Evolutionary conservation across 2,888 invertebrate species (phyloP), one percentile per base, ranked within the genome.

Genomic region (Drosophila suboccidentalis): DNA sequence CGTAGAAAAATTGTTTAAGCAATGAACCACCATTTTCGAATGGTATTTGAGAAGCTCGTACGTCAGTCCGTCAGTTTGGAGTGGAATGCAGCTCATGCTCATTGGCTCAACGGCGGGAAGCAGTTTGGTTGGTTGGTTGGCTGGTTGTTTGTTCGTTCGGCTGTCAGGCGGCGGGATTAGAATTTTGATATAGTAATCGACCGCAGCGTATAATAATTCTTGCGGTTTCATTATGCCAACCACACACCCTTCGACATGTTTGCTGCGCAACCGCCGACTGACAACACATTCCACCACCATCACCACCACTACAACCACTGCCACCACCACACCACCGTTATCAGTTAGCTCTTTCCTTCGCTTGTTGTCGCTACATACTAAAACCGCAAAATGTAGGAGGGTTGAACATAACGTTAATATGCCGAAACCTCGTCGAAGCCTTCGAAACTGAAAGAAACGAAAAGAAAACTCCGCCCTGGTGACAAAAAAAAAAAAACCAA

Each of bases 171-270:
- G 71, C 60, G 71, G 79, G 75, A 77, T 82, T 81, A 73, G 78
- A 78, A 75, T 82, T 72, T 85, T 87, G 80, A 87, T 88, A 83
- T 88, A 89, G 80, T 85, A 80, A 83, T 82, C 85, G 79, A 90
- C 90, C 90, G 78, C 90, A 90, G 87, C 82, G 82, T 87, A 80
- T 87, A 89, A 90, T 90, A 90, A 90, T 84, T 90, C 81, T 86
- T 91, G 91, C 77, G 91, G 91, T 90, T 91, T 86, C 84, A 89
- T 90, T 90, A 91, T 77, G 83, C 84, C 71, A 78, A 75, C 83
- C 86, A 76, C 86, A 74, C 88, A 87, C 80, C 78, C 87, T 78
- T 73, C 80, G 74, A 72, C 41, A 78, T 65, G 71, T 65, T 69
- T 65, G 79, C 57, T 82, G 82, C 79, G 80, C 81, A 80, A 75